A percentile compares a stretch with the other conserved stretches of the same genome.
phyloP scores from a whole-genome alignment of 2,888 invertebrate genomes.

The Philhelius pedissequus region DNA sequence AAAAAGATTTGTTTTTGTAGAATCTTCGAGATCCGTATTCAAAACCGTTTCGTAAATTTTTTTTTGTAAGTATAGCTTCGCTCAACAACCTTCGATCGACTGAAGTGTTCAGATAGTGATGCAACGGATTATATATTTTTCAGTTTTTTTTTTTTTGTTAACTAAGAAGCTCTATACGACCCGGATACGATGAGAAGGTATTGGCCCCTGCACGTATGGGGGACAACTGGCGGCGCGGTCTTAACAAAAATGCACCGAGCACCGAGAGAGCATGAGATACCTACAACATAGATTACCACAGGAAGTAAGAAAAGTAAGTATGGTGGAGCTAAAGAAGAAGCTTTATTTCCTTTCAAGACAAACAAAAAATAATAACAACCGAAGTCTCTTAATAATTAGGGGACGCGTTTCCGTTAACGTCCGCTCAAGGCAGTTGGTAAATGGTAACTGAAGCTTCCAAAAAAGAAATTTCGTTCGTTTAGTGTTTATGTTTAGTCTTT shows the following conservation, averaged over 20 bases:
- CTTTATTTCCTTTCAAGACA: conserved; percentile 58
- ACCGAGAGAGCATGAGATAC: conserved; percentile 20
- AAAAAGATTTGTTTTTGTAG: background rate
- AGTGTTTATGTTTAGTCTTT: conserved; percentile 37
- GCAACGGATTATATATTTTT: conserved; percentile 79
- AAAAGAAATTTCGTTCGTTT: conserved; percentile 63
- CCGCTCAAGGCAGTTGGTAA: conserved; percentile 76
- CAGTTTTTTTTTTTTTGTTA: conserved; percentile 46
- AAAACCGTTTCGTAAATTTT: conserved; percentile 33
- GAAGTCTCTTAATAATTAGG: conserved; percentile 22
- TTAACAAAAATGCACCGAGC: conserved; percentile 24
- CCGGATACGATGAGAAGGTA: conserved; percentile 71
- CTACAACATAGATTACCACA: conserved; percentile 27
- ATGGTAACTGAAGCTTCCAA: conserved; percentile 75
- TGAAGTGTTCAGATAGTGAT: conserved; percentile 79
- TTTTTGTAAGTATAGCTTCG: conserved; percentile 70
- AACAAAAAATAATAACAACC: conserved; percentile 68
- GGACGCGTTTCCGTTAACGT: conserved; percentile 69
- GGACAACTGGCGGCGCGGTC: conserved; percentile 53
- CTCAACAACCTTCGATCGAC: conserved; percentile 78
- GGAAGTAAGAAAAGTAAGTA: conserved; percentile 35
- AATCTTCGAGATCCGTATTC: conserved; percentile 47
- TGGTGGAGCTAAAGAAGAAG: conserved; percentile 70
- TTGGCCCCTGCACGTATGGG: conserved; percentile 53
- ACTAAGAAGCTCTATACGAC: conserved; percentile 59